Evolutionary conservation across 2,797 vertebrate genomes (phyloP), one percentile per base, ranked within the genome.

Genomic region (Sebastes taczanowskii): DNA sequence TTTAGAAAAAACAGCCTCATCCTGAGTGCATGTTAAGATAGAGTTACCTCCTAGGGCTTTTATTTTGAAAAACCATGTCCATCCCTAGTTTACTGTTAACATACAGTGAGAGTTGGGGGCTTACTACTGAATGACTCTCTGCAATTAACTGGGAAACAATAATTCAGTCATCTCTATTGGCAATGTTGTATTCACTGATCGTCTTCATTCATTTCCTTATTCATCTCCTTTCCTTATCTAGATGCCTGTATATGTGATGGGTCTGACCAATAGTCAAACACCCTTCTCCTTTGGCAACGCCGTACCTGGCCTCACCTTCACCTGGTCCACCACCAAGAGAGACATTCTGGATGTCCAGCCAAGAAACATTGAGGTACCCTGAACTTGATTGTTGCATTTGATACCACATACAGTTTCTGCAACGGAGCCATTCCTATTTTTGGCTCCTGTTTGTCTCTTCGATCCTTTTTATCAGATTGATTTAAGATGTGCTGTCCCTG

Each of bases 181-280:
- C 2, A 1, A 10, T 69, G 11, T 74, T 69, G 11, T 66, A 29
- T 22, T 71, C 5, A 42, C 30, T 74, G 7, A 78, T 30, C 2
- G 1, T 5, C 22, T 65, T 69, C 38, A 80, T 63, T 58, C 3
- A 32, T 72, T 2, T 49, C 70, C 1, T 78, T 34, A 80, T 63
- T 58, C 3, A 32, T 72, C 2, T 49, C 70, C 1, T 78, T 52
- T 79, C 20, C 20, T 73, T 77, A 42, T 77, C 0, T 59, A 99
- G 99, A 99, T 99, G 98, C 98, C 98, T 0, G 97, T 99, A 3
- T 97, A 97, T 59, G 95, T 99, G 77, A 98, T 97, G 76, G 98
- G 99, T 62, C 93, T 98, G 79, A 98, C 97, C 84, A 98, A 94
- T 78, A 97, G 90, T 74, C 97, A 98, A 89, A 98, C 96, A 0